These are phyloP conservation scores for Caenorhabditis sp. DNA, from an alignment of 2,888 invertebrate species.

Conservation along the genomic window DNA sequence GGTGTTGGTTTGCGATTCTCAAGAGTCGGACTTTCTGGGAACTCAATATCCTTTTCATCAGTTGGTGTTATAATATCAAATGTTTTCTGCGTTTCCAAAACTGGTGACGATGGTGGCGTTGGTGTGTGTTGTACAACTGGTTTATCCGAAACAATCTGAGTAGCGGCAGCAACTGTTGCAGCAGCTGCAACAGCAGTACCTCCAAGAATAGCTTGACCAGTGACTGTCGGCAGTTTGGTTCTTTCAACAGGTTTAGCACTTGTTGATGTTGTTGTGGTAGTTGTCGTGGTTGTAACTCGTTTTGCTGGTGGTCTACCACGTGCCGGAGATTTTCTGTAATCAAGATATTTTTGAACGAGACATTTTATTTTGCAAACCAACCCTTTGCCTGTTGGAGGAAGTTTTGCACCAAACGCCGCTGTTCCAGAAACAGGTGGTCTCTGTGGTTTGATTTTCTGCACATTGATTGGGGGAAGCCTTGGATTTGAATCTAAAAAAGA, in stretches of 20 bases:
- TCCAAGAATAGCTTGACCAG: slow-evolving; percentile 24
- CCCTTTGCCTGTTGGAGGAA: slow-evolving; percentile 36
- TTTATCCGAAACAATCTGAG: slow-evolving; percentile 13
- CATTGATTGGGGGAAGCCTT: slow-evolving; percentile 52
- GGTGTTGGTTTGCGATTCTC: neutral
- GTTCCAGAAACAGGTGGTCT: slow-evolving; percentile 20
- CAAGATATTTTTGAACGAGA: too few relatives aligned
- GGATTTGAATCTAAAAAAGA: slow-evolving; percentile 44
- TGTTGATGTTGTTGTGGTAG: slow-evolving; percentile 18
- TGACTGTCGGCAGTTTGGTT: slow-evolving; percentile 17
- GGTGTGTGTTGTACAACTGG: neutral
- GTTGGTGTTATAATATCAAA: slow-evolving; percentile 16
- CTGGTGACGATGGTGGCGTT: slow-evolving; percentile 22
- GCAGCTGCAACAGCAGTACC: slow-evolving; percentile 37
- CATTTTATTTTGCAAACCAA: slow-evolving; percentile 1
- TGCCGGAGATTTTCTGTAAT: slow-evolving; percentile 33
- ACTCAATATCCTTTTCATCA: slow-evolving; percentile 1
- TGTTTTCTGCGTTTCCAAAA: slow-evolving; percentile 17
- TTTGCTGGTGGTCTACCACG: slow-evolving; percentile 43
- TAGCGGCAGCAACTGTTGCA: slow-evolving; percentile 30
- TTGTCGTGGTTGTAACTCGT: slow-evolving; percentile 38
- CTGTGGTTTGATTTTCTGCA: slow-evolving; percentile 10
- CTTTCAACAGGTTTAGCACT: neutral
- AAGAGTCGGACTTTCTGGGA: neutral
- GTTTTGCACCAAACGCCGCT: slow-evolving; percentile 21